Evolutionary conservation across 23 tunicate genomes (phyloP).

Genomic region (Ciona savignyi): DNA sequence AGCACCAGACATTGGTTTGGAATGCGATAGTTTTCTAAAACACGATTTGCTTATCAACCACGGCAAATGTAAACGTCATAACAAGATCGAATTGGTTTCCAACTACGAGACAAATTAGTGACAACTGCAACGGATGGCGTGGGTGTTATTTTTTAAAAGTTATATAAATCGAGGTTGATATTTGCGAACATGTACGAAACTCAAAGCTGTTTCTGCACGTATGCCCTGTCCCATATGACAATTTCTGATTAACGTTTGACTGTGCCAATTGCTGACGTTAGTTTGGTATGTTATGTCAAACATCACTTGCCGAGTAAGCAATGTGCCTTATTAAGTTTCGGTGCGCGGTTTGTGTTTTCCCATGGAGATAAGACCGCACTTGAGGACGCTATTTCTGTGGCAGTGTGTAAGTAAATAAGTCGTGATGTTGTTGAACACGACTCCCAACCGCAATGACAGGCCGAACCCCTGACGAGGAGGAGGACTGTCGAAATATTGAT

Average conservation of each 20-base stretch:
- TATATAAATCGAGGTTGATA: too few relatives aligned
- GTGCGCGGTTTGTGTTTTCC: neutral
- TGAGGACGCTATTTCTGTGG: neutral
- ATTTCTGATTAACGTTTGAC: too few relatives aligned
- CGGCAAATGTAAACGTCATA: neutral
- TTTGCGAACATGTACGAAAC: too few relatives aligned
- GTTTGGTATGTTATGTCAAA: neutral
- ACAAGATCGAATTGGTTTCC: neutral
- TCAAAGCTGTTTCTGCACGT: too few relatives aligned
- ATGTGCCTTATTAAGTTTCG: neutral
- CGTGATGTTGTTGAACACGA: neutral
- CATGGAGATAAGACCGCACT: neutral
- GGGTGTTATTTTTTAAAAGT: too few relatives aligned
- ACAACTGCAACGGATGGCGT: too few relatives aligned
- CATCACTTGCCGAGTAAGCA: neutral
- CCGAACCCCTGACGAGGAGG: too few relatives aligned
- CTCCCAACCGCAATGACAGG: neutral
- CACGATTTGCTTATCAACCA: neutral
- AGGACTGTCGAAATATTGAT: too few relatives aligned
- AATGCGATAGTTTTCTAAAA: neutral
- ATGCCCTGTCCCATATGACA: too few relatives aligned
- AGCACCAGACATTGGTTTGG: neutral
- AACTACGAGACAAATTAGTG: neutral
- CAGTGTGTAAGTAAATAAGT: neutral
- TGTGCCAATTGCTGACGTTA: too few relatives aligned